A percentile compares a stretch with the other conserved stretches of the same genome.
Conservation (phyloP, 1,140 invertebrate genomes). For the Drosophila varians region DNA sequence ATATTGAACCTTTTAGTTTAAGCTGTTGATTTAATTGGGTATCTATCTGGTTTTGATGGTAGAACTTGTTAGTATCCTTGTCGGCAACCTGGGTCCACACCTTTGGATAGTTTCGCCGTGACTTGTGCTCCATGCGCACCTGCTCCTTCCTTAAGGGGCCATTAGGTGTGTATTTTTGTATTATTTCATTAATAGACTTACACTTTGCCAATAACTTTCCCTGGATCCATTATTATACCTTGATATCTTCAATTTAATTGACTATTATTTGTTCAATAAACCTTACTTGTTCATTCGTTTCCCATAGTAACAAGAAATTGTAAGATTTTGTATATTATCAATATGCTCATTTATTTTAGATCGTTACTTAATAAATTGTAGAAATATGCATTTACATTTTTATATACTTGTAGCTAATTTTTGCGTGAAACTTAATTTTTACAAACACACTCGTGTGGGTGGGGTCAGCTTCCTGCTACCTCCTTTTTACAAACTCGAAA, state of each 20-base stretch:
- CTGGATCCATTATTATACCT: conserved; percentile 49
- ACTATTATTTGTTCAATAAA: not conserved
- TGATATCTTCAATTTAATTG: not conserved
- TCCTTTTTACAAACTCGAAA: conserved; percentile 57
- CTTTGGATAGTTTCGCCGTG: conserved; percentile 61
- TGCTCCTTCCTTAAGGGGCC: conserved; percentile 44
- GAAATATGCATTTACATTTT: conserved; percentile 64
- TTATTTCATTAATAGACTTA: conserved; percentile 19
- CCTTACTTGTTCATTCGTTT: not conserved
- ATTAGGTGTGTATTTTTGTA: not conserved
- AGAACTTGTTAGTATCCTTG: conserved; percentile 55
- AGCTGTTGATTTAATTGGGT: conserved; percentile 42
- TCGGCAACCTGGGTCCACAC: conserved; percentile 64
- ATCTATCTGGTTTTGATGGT: conserved; percentile 70
- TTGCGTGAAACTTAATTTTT: conserved; percentile 45
- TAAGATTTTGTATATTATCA: conserved; percentile 23
- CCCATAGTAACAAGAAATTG: not conserved
- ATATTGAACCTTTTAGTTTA: conserved; percentile 40
- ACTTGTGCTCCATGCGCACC: conserved; percentile 66
- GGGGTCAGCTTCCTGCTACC: conserved; percentile 14
- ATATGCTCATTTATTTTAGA: conserved; percentile 53
- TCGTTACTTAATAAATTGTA: conserved; percentile 64
- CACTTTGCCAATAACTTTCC: conserved; percentile 66
- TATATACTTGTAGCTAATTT: conserved; percentile 69
- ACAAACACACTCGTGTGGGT: conserved; percentile 26